Conservation (phyloP, 2,888 invertebrate genomes). For the Hedychridium roseum region DNA sequence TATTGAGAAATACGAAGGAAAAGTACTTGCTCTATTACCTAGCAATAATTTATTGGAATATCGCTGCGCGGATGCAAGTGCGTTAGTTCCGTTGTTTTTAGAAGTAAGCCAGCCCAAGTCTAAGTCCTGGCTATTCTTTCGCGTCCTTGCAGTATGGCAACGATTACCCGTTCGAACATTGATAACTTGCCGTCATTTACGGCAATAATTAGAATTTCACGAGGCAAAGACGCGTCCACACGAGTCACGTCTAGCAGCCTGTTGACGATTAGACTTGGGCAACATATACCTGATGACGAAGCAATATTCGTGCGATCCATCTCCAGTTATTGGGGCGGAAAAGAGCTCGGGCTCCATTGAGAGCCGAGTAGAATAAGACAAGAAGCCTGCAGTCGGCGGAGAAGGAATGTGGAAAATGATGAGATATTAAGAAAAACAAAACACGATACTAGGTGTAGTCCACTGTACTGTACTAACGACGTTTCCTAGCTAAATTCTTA, state of each 20-base stretch:
- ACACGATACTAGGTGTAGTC: conserved; percentile 53
- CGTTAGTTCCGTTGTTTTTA: no score
- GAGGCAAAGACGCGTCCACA: conserved; percentile 7
- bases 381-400: background rate
- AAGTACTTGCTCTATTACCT: no score
- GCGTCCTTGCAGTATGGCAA: no score
- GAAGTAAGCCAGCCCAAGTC: no score
- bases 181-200: no score
- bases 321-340: conserved; percentile 36
- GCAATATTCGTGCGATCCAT: conserved; percentile 55
- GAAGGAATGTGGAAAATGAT: background rate
- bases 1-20: no score
- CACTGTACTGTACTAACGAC: conserved; percentile 50
- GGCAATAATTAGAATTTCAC: background rate
- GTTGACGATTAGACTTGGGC: conserved; percentile 52
- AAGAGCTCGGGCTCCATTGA: conserved; percentile 8
- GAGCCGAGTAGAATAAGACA: conserved; percentile 5
- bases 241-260: conserved; percentile 30
- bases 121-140: no score
- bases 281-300: conserved; percentile 59
- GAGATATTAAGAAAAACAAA: conserved; percentile 17
- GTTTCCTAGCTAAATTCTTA: conserved; percentile 53
- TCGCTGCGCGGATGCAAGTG: no score
- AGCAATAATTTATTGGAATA: no score
- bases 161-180: no score